Evolutionary conservation across 2,113 vertebrate genomes (phyloP).

Genomic region (Lepisosteus osseus): DNA sequence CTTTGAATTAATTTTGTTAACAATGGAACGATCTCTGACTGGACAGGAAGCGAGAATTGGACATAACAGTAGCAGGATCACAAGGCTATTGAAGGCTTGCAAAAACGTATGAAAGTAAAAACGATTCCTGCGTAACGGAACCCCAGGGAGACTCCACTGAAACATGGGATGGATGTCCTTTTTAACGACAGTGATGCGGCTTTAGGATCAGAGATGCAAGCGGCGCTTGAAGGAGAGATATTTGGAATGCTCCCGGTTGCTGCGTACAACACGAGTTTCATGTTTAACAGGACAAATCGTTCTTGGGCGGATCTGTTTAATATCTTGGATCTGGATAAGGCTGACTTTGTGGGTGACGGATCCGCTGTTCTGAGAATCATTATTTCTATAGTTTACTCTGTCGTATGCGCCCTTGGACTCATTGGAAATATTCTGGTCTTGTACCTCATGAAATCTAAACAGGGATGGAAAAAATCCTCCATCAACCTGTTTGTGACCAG

Average conservation of each 20-base stretch:
- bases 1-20: no score
- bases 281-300: slow-evolving; percentile 62
- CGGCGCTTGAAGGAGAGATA: slow-evolving; percentile 26
- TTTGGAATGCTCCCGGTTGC: slow-evolving; percentile 30
- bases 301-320: slow-evolving; percentile 55
- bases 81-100: neutral
- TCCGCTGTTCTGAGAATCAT: slow-evolving; percentile 71
- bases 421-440: slow-evolving; percentile 88
- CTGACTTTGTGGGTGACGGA: slow-evolving; percentile 62
- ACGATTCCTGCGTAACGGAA: neutral
- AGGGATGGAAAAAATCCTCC: slow-evolving; percentile 87
- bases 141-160: neutral
- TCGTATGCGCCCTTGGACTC: slow-evolving; percentile 88
- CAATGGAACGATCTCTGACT: no score
- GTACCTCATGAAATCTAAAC: slow-evolving; percentile 87
- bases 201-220: slow-evolving; percentile 49
- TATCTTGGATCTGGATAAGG: slow-evolving; percentile 48
- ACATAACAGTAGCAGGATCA: neutral
- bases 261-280: slow-evolving; percentile 43
- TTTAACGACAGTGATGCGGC: slow-evolving; percentile 42
- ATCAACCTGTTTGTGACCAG: slow-evolving; percentile 92
- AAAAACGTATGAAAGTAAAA: neutral
- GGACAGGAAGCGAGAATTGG: neutral
- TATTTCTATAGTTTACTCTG: slow-evolving; percentile 83
- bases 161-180: slow-evolving; percentile 49